phyloP scores from a whole-genome alignment of 2,888 invertebrate genomes.

The Lepidocyrtoides sp. region DNA sequence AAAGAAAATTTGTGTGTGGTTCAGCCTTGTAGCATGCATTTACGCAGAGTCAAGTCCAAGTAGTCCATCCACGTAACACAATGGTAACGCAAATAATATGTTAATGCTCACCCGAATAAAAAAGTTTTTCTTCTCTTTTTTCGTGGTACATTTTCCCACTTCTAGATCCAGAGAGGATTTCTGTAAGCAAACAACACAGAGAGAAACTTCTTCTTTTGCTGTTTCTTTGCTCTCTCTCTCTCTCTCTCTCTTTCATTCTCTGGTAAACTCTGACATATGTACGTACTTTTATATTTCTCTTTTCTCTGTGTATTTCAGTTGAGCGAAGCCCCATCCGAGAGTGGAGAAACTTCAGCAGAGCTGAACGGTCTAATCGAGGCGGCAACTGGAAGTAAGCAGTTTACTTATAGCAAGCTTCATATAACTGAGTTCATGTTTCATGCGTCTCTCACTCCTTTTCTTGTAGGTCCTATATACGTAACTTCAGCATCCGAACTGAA shows the following conservation, averaged over 20 bases:
- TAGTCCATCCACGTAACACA: constrained; percentile 17
- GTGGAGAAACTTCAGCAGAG: constrained; percentile 87
- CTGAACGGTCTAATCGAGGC: constrained; percentile 94
- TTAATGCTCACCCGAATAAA: constrained; percentile 48
- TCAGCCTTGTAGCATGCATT: background rate
- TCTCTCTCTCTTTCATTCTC: background rate
- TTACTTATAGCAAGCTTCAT: background rate
- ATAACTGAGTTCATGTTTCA: constrained; percentile 4
- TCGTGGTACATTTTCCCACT: constrained; percentile 16
- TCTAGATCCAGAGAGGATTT: constrained; percentile 41
- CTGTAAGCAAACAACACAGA: constrained; percentile 47
- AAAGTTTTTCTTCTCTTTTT: constrained; percentile 26
- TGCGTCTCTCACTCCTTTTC: constrained; percentile 85
- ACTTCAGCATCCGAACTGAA: constrained; percentile 89
- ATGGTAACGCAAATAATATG: constrained; percentile 57
- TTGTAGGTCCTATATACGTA: constrained; percentile 91
- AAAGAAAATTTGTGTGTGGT: background rate
- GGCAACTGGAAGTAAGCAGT: constrained; percentile 86
- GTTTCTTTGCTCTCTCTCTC: constrained; percentile 26
- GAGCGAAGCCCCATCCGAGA: constrained; percentile 89
- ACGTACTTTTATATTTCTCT: constrained; percentile 22
- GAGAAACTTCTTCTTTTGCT: constrained; percentile 21
- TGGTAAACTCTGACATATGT: background rate
- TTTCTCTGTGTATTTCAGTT: constrained; percentile 87
- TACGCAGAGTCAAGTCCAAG: background rate